Percentiles rank a stretch among this genome's conserved stretches.
Conservation (phyloP, 2,797 vertebrate species). For the Ptychobarbus kaznakovi region DNA sequence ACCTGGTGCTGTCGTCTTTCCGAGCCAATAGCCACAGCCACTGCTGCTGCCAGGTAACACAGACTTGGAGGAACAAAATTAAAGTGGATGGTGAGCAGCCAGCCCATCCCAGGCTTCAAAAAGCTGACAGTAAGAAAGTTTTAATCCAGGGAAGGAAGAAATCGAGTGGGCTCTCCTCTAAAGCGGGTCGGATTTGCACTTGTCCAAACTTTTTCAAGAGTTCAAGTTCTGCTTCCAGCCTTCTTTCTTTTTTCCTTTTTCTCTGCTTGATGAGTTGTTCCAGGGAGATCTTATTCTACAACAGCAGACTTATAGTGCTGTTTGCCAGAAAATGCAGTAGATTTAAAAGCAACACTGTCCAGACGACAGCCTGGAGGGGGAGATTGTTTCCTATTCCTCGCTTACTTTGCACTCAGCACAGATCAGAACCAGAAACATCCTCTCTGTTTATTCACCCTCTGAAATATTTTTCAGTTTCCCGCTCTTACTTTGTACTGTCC, state of each 20-base stretch:
- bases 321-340: constrained; percentile 49
- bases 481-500: constrained; percentile 62
- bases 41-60: constrained; percentile 67
- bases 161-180: constrained; percentile 18
- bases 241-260: constrained; percentile 42
- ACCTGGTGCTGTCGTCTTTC: constrained; percentile 79
- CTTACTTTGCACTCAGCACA: constrained; percentile 63
- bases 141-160: constrained; percentile 22
- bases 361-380: constrained; percentile 62
- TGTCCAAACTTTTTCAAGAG: constrained; percentile 46
- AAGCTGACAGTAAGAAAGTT: constrained; percentile 28
- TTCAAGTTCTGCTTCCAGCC: constrained; percentile 30
- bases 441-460: constrained; percentile 57
- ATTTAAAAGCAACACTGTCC: constrained; percentile 42
- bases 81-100: no score
- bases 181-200: constrained; percentile 46
- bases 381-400: constrained; percentile 69
- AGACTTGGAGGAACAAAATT: no score
- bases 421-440: constrained; percentile 71
- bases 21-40: constrained; percentile 56
- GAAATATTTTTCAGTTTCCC: constrained; percentile 56
- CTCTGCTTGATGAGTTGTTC: constrained; percentile 44
- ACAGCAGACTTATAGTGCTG: constrained; percentile 41
- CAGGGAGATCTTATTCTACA: constrained; percentile 54
- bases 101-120: constrained; percentile 70